A percentile compares a stretch with the other conserved stretches of the same genome.
Evolutionary conservation across 2,888 invertebrate genomes (phyloP).

Genomic region (Ptilodon capucinus): DNA sequence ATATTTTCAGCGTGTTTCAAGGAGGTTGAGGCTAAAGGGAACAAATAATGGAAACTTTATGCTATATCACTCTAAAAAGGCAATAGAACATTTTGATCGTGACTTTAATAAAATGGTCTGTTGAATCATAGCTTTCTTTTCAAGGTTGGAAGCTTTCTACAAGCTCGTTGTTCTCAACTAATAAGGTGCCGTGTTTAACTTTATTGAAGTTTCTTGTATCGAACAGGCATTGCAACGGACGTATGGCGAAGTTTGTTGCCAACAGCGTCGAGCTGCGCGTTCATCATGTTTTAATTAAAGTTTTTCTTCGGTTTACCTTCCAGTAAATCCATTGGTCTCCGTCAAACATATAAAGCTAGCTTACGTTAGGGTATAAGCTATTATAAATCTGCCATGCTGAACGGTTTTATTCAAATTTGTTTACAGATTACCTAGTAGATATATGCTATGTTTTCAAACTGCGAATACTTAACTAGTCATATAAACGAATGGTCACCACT

Average conservation of each 20-base stretch:
- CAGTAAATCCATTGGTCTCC: slow-evolving; percentile 10
- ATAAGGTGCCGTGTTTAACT: slow-evolving; percentile 7
- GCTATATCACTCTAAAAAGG: not conserved
- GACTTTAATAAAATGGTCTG: not conserved
- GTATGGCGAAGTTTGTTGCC: slow-evolving; percentile 17
- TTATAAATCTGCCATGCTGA: not conserved
- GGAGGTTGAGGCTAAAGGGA: too few relatives aligned
- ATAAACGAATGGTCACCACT: too few relatives aligned
- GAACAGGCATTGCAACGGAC: slow-evolving; percentile 13
- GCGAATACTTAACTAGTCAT: too few relatives aligned
- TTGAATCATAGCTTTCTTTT: not conserved
- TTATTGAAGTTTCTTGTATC: slow-evolving; percentile 11
- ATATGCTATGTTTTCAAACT: too few relatives aligned
- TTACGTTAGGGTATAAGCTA: slow-evolving; percentile 3
- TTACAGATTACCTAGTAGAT: too few relatives aligned
- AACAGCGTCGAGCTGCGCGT: slow-evolving; percentile 23
- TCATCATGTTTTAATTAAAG: slow-evolving; percentile 30
- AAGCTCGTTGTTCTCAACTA: slow-evolving; percentile 2
- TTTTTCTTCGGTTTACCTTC: slow-evolving; percentile 10
- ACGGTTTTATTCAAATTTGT: too few relatives aligned
- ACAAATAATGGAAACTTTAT: too few relatives aligned
- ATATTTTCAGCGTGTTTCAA: too few relatives aligned
- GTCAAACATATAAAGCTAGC: slow-evolving; percentile 10
- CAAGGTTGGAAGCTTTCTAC: not conserved
- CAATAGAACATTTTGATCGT: not conserved